Evolutionary conservation across 2,113 vertebrate species (phyloP).

Genomic region (Dasypus novemcinctus): DNA sequence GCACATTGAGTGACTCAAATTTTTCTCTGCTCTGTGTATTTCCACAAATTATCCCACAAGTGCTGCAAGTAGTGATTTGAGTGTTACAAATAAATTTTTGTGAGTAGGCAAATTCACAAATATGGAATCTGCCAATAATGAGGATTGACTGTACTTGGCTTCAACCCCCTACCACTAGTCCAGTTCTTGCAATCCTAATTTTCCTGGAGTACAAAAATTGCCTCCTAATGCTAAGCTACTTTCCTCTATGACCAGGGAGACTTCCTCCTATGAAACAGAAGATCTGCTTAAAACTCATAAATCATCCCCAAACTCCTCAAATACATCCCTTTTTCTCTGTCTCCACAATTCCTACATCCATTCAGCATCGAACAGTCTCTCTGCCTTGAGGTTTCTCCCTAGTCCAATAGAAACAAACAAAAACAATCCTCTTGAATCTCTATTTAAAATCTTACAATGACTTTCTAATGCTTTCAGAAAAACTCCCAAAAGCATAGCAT

Average conservation of each 20-base stretch:
- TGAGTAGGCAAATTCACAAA: too few relatives aligned
- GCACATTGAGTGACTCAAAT: too few relatives aligned
- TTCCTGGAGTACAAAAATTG: neutral
- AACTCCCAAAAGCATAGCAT: neutral
- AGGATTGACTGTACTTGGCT: neutral
- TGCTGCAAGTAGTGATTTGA: too few relatives aligned
- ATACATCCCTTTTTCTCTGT: too few relatives aligned
- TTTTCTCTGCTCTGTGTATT: too few relatives aligned
- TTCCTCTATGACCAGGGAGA: neutral
- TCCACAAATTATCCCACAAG: too few relatives aligned
- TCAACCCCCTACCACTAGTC: too few relatives aligned
- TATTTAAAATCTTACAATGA: neutral
- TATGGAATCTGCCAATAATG: too few relatives aligned
- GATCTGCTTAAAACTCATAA: neutral
- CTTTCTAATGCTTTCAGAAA: neutral
- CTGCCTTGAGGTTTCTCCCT: neutral
- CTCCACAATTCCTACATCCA: too few relatives aligned
- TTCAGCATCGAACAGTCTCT: neutral
- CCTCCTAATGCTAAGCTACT: neutral
- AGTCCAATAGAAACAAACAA: neutral
- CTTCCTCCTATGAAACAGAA: neutral
- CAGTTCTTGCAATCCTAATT: rapidly evolving
- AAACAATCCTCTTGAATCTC: neutral
- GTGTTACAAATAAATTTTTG: too few relatives aligned
- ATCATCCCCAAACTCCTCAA: neutral